Evolutionary conservation across 2,888 invertebrate species (phyloP), one percentile per base, ranked within the genome.

Genomic region (Buathra laborator): DNA sequence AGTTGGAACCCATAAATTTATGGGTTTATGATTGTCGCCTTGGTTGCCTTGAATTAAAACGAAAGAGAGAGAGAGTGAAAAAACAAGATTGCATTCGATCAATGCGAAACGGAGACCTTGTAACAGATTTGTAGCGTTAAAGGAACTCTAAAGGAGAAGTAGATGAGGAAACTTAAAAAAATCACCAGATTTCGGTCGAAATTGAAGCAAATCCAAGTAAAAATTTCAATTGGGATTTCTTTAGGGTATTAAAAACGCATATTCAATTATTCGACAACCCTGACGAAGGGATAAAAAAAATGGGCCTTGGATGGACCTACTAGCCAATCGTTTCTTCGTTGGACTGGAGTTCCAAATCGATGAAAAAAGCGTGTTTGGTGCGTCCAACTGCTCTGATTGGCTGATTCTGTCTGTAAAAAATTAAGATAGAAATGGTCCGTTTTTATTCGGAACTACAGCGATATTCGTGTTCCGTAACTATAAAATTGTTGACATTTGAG

Each of bases 21-120:
- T 67, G 16, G 56, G 6, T 32, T 7, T 56, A 59, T 67, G 24
- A 59, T 56, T 43, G 56, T 77, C 44, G 68, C 29, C 56, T 56
- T 29, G 29, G 53, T 56, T 46, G 16, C 44, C 32, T 62, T 74
- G 77, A 77, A 77, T 67, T 24, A 68, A 56, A 68, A 77, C 43
- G 29, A 67, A 78, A 16, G 1, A n/a, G 24, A 53, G 37, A 37
- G 37, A 66, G 19, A 66, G 62, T 2, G 9, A 24, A 14, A 59
- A 74, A 24, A 14, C 12, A 14, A 29, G 7, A 7, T 24, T 29
- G 16, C 10, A 24, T 56, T 66, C 7, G 32, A 3, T 48, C 43
- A 59, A 59, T 43, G 46, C 51, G 4, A 24, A 71, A 51, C 53
- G 43, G 51, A 46, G 70, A 43, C 79, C 62, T 75, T 75, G 62